Base-by-base conservation (phyloP, 2,797 vertebrate species). In the Silurus lanzhouensis region DNA sequence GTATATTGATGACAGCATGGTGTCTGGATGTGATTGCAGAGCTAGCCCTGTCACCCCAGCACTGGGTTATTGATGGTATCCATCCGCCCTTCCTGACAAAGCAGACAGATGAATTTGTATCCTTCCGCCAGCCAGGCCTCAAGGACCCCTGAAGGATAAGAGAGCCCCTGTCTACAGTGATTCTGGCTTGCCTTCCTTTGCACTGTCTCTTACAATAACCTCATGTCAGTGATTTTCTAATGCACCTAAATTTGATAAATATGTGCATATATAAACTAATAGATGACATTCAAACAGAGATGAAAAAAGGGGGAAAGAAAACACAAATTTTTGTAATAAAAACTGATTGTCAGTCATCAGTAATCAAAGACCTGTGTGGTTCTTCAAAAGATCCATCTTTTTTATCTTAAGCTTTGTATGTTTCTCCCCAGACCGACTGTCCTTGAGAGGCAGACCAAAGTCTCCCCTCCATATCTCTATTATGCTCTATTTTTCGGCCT, bases 91-190 rank as follows among this genome's bases (percentile, higher is more conserved):
- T 91, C 91, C 90, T 93, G 93, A 95, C 95, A 95, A 93, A 88
- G 58, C 91, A 85, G 90, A 91, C 92, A 95, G 93, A 96, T 96
- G 92, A 96, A 95, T 95, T 94, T 44, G 85, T 94, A 95, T 96
- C 93, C 95, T 95, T 95, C 94, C 93, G 90, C 93, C 89, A 91
- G 90, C 88, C 91, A 90, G 90, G 91, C 91, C 91, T 92, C 95
- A 96, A 96, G 95, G 94, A 94, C 94, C 93, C 90, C 93, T 95
- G 93, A 95, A 96, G 95, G 95, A 95, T 93, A 95, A 94, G 91
- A 87, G 83, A 94, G 91, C 89, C 90, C 93, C 91, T 86, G 87
- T 88, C 91, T 92, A 90, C 92, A 88, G 91, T 91, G 89, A 92
- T 90, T 85, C 76, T 91, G 91, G 91, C 93, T 86, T 88, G 87